Percentiles rank a stretch among this genome's conserved stretches.
phyloP scores from a whole-genome alignment of 2,113 vertebrate genomes.

The Piprites chloris region DNA sequence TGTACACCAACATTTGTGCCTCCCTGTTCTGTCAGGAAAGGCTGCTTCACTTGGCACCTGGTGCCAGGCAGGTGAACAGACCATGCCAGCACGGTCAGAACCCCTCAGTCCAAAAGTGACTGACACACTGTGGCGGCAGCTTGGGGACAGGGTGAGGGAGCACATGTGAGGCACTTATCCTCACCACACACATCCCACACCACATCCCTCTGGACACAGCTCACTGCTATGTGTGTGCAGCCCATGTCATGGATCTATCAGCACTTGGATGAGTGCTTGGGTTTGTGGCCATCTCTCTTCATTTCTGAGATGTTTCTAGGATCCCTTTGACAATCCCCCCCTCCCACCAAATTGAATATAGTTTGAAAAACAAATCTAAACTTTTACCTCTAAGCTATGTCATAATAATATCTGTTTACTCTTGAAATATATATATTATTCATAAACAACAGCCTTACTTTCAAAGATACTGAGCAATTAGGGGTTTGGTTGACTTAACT shows the following conservation, averaged over 20 bases:
- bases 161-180: background rate
- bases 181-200: too few species aligned
- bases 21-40: background rate
- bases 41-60: background rate
- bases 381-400: background rate
- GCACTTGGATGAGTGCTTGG: background rate
- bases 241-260: background rate
- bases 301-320: background rate
- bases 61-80: background rate
- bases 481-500: background rate
- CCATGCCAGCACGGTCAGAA: background rate
- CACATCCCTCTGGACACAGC: background rate
- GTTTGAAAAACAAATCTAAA: background rate
- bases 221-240: background rate
- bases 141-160: background rate
- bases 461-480: background rate
- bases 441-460: background rate
- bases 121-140: background rate
- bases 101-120: background rate
- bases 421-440: background rate
- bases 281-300: background rate
- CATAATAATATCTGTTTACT: background rate
- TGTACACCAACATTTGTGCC: background rate
- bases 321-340: background rate
- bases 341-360: background rate